Evolutionary conservation across 2,113 vertebrate species (phyloP).

Genomic region (Tamias sibiricus): DNA sequence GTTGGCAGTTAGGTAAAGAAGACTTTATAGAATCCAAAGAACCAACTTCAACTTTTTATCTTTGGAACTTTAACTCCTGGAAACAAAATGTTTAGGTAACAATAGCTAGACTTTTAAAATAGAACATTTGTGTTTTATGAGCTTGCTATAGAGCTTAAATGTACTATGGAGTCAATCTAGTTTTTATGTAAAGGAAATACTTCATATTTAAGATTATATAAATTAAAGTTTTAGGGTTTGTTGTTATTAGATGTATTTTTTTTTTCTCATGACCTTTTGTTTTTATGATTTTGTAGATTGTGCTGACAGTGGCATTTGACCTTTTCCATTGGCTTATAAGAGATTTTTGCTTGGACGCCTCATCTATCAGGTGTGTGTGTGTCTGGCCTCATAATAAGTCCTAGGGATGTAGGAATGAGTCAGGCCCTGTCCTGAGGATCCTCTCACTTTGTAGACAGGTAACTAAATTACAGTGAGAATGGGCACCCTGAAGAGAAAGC

Average conservation of each 20-base stretch:
- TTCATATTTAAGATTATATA: background rate
- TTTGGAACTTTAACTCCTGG: background rate
- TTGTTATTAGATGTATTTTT: background rate
- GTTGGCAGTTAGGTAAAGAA: background rate
- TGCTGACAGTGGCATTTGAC: background rate
- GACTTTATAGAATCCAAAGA: background rate
- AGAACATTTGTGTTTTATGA: background rate
- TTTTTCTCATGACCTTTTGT: background rate
- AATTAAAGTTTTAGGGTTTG: background rate
- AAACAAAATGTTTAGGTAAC: background rate
- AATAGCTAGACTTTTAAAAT: background rate
- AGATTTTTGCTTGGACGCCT: background rate
- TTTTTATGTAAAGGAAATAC: background rate
- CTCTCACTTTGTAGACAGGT: background rate
- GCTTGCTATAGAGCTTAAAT: background rate
- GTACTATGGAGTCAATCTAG: background rate
- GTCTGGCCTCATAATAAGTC: background rate
- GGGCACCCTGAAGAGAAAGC: background rate
- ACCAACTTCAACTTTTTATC: background rate
- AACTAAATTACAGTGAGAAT: background rate
- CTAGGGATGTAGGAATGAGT: background rate
- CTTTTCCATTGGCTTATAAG: background rate
- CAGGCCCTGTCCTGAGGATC: background rate
- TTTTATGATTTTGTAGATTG: background rate
- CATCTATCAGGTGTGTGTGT: background rate